Conservation (phyloP, 2,797 vertebrate species). For the Acanthornis magna region DNA sequence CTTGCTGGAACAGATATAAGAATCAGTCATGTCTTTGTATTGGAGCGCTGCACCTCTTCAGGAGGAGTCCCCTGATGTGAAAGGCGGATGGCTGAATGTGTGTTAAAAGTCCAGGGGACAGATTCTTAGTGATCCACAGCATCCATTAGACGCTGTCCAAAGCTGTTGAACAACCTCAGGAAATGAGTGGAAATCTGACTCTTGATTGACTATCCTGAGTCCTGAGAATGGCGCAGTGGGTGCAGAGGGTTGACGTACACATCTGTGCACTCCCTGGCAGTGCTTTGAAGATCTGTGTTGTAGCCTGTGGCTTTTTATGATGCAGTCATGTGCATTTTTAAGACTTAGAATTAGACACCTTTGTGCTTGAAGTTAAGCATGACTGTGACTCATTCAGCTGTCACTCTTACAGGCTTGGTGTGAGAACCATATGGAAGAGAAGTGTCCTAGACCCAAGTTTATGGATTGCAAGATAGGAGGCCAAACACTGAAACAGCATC, state of each 20-base stretch:
- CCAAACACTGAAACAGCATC: not conserved
- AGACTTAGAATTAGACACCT: constrained; percentile 42
- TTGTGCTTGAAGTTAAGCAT: constrained; percentile 48
- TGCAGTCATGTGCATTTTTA: constrained; percentile 37
- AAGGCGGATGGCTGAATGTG: not conserved
- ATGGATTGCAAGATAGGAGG: not conserved
- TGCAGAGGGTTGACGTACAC: not conserved
- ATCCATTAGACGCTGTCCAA: constrained; percentile 17
- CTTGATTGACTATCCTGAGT: constrained; percentile 9
- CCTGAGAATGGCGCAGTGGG: not conserved
- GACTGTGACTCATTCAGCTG: constrained; percentile 47
- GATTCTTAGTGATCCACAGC: constrained; percentile 66
- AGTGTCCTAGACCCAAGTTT: not conserved
- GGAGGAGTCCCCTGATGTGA: constrained; percentile 50
- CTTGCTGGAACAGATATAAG: constrained; percentile 14
- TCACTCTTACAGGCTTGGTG: constrained; percentile 11
- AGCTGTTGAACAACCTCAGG: constrained; percentile 28
- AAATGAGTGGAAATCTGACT: constrained; percentile 57
- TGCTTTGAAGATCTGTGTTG: constrained; percentile 57
- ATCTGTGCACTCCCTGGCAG: constrained; percentile 34
- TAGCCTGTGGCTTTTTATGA: constrained; percentile 48
- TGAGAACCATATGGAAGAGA: constrained; percentile 36
- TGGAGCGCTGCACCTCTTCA: not conserved
- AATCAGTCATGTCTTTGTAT: constrained; percentile 57
- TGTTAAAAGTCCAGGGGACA: constrained; percentile 42